Evolutionary conservation across 1,140 invertebrate species (phyloP), one percentile per base, ranked within the genome.

Genomic region (Ceratina japonica): DNA sequence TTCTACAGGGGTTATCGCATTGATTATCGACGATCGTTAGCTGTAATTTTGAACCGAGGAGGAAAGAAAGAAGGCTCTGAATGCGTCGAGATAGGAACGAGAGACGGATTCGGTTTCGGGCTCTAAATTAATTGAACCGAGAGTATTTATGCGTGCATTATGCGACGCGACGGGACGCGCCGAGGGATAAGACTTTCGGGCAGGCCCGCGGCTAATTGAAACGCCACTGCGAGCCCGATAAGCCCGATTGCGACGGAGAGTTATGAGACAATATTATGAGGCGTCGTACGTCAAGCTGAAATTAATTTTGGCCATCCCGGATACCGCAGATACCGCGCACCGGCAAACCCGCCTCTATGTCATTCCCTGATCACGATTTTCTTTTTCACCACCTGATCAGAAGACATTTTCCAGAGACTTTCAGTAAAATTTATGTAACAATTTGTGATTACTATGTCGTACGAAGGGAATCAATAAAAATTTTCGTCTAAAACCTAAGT

Each of bases 241-340:
- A 87, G 85, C 85, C 27, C 79, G 73, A 84, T 85, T 85, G 77
- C 78, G 59, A 80, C 86, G 83, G 78, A 87, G 86, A 87, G 86
- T 87, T 87, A 87, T 80, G 86, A 83, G 86, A 87, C 83, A 87
- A 87, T 87, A 87, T 87, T 87, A 87, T 87, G 86, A 87, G 81
- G 83, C 82, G 84, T 76, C 85, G 86, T 87, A 87, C 85, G 86
- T 87, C 85, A 87, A 75, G 80, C 73, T 44, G 70, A 84, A 87
- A 87, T 87, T 87, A 87, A 87, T 87, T 87, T 85, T 75, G 73
- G 54, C 69, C 82, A 72, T 81, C 74, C 76, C 65, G 37, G 12
- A 44, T 44, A 44, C 73, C 56, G 24, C 78, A 79, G 84, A 85
- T 85, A 85, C 74, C 22, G 54, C 22, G 13, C 52, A 54, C 65